These are phyloP conservation scores for Thera obeliscata DNA, from an alignment of 2,888 invertebrate genomes.

Conservation along the genomic window DNA sequence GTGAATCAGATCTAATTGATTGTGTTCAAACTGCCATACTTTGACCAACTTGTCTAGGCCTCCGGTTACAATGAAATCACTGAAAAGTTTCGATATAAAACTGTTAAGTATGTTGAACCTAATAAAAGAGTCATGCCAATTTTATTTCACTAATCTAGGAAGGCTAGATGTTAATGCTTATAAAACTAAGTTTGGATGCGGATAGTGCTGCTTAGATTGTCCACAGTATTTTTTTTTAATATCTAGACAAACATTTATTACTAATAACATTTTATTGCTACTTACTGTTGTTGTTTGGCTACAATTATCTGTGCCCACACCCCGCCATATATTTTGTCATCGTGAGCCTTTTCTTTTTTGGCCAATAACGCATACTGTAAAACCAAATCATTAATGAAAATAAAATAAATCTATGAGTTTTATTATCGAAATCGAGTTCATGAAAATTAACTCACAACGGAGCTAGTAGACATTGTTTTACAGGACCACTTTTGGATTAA, in stretches of 20 bases:
- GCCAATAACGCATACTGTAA: slow-evolving; percentile 87
- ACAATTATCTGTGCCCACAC: slow-evolving; percentile 89
- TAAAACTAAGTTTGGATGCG: too few relatives aligned
- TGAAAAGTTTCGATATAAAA: slow-evolving; percentile 22
- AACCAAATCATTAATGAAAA: not conserved
- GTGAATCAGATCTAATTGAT: slow-evolving; percentile 89
- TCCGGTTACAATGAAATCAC: slow-evolving; percentile 93
- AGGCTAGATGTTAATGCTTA: too few relatives aligned
- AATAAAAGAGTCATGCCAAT: not conserved
- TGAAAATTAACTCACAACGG: slow-evolving; percentile 7
- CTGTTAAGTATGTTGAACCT: too few relatives aligned
- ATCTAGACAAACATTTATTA: too few relatives aligned
- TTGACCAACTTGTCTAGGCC: slow-evolving; percentile 95
- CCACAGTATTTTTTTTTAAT: not conserved
- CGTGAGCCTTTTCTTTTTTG: slow-evolving; percentile 94
- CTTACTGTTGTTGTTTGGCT: slow-evolving; percentile 73
- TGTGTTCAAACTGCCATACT: slow-evolving; percentile 91
- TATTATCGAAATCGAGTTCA: not conserved
- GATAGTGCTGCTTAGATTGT: too few relatives aligned
- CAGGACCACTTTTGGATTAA: not conserved
- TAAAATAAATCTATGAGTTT: not conserved
- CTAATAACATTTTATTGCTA: slow-evolving; percentile 52
- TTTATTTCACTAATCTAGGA: too few relatives aligned
- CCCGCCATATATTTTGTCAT: slow-evolving; percentile 96
- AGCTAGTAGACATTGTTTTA: not conserved